These are phyloP conservation scores for Lithophane ornitopus DNA, from an alignment of 2,888 invertebrate genomes.

Conservation along the genomic window DNA sequence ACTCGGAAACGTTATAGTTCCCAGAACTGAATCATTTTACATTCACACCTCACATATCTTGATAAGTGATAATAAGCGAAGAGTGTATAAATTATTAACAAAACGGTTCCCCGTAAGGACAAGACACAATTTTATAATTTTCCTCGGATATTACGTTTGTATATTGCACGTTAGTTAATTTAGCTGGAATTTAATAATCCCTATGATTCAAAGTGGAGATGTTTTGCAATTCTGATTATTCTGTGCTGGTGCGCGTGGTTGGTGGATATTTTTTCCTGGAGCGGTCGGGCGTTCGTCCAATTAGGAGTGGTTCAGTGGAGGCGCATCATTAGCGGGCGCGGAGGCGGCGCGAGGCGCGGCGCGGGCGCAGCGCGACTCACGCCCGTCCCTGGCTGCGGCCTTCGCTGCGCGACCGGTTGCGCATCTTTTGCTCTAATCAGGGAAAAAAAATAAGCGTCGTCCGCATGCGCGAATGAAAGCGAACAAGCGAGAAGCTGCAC, in stretches of 20 bases:
- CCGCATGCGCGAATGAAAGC: slow-evolving; percentile 86
- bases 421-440: slow-evolving; percentile 90
- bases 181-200: slow-evolving; percentile 77
- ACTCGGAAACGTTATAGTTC: slow-evolving; percentile 71
- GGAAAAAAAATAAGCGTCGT: slow-evolving; percentile 86
- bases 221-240: slow-evolving; percentile 75
- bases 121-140: slow-evolving; percentile 69
- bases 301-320: slow-evolving; percentile 86
- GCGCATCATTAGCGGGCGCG: slow-evolving; percentile 86
- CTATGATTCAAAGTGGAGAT: slow-evolving; percentile 72
- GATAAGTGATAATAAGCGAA: slow-evolving; percentile 77
- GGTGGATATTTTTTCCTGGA: slow-evolving; percentile 84
- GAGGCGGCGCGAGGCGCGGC: slow-evolving; percentile 69
- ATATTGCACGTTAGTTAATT: slow-evolving; percentile 70
- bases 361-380: slow-evolving; percentile 71
- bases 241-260: slow-evolving; percentile 78
- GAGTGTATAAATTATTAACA: slow-evolving; percentile 72
- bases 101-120: slow-evolving; percentile 78
- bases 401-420: slow-evolving; percentile 88
- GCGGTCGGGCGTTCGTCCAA: slow-evolving; percentile 82
- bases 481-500: slow-evolving; percentile 84
- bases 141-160: slow-evolving; percentile 29
- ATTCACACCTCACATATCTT: slow-evolving; percentile 83
- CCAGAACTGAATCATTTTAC: slow-evolving; percentile 76
- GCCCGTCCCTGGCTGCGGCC: slow-evolving; percentile 85